These are phyloP conservation scores for Plebejus argus DNA, from an alignment of 2,888 invertebrate genomes.

Conservation along the genomic window DNA sequence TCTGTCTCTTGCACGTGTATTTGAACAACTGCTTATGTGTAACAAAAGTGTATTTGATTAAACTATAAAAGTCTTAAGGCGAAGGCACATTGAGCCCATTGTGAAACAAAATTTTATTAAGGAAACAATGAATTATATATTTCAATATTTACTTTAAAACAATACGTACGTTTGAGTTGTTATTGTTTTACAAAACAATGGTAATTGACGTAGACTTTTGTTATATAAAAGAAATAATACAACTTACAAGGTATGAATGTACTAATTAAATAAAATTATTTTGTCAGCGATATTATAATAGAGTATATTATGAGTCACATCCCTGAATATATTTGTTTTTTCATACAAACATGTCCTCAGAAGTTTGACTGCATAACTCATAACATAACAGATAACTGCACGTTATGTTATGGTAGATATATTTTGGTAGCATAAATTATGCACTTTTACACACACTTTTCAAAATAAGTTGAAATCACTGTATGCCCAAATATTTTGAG, in stretches of 20 bases:
- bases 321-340: not conserved
- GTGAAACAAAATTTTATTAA: conserved; percentile 1
- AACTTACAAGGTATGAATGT: not conserved
- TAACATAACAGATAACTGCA: too few relatives aligned
- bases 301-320: not conserved
- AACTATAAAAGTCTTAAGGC: conserved; percentile 18
- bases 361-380: too few relatives aligned
- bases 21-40: conserved; percentile 11
- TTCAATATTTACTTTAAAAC: conserved; percentile 24
- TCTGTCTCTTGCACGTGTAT: not conserved
- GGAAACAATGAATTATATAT: conserved; percentile 1
- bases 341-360: not conserved
- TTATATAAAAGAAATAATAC: not conserved
- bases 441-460: too few relatives aligned
- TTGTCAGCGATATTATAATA: not conserved
- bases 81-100: not conserved
- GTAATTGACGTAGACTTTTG: conserved; percentile 28
- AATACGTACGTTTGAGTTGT: not conserved
- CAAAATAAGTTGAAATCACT: too few relatives aligned
- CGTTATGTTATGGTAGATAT: too few relatives aligned
- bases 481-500: too few relatives aligned
- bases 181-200: conserved; percentile 12
- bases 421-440: too few relatives aligned
- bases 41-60: conserved; percentile 23
- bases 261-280: conserved; percentile 1